These are phyloP conservation scores for Calycopis cecrops DNA, from an alignment of 1,140 invertebrate species.

Conservation along the genomic window DNA sequence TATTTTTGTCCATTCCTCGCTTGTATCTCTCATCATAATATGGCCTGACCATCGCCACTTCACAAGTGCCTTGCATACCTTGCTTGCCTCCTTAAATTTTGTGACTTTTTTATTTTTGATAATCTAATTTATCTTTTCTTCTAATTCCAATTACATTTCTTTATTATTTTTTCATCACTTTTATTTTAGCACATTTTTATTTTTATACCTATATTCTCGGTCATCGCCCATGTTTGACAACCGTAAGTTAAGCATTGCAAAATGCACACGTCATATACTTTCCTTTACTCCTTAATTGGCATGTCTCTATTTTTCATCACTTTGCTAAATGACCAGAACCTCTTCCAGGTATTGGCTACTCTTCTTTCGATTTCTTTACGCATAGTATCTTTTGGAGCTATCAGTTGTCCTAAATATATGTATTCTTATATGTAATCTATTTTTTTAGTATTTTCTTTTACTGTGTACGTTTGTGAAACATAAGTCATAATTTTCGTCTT, in stretches of 20 bases:
- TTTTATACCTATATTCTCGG: slow-evolving; percentile 20
- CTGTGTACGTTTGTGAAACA: slow-evolving; percentile 14
- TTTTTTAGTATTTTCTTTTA: slow-evolving; percentile 18
- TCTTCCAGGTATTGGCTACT: slow-evolving; percentile 30
- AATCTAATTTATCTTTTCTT: slow-evolving; percentile 21
- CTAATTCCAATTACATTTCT: slow-evolving; percentile 22
- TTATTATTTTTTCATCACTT: no score
- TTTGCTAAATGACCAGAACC: slow-evolving; percentile 32
- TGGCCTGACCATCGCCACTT: slow-evolving; percentile 31
- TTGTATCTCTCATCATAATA: slow-evolving; percentile 22
- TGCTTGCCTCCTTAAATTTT: slow-evolving; percentile 15
- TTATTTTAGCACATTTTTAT: slow-evolving; percentile 24
- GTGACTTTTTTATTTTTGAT: slow-evolving; percentile 23
- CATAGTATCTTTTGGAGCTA: slow-evolving; percentile 22
- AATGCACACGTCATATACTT: slow-evolving; percentile 27
- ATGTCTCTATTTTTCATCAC: slow-evolving; percentile 28
- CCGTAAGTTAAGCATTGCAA: slow-evolving; percentile 28
- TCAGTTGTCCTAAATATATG: slow-evolving; percentile 23
- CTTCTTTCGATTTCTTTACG: slow-evolving; percentile 32
- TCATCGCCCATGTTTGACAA: slow-evolving; percentile 29
- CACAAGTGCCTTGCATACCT: slow-evolving; percentile 12
- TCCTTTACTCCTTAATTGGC: slow-evolving; percentile 26
- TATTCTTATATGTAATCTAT: slow-evolving; percentile 29
- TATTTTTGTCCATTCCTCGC: slow-evolving; percentile 20
- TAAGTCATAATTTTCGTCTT: slow-evolving; percentile 28